A percentile compares a stretch with the other conserved stretches of the same genome.
These are phyloP conservation scores for Thelaira solivaga DNA, from an alignment of 2,888 invertebrate genomes.

Conservation along the genomic window DNA sequence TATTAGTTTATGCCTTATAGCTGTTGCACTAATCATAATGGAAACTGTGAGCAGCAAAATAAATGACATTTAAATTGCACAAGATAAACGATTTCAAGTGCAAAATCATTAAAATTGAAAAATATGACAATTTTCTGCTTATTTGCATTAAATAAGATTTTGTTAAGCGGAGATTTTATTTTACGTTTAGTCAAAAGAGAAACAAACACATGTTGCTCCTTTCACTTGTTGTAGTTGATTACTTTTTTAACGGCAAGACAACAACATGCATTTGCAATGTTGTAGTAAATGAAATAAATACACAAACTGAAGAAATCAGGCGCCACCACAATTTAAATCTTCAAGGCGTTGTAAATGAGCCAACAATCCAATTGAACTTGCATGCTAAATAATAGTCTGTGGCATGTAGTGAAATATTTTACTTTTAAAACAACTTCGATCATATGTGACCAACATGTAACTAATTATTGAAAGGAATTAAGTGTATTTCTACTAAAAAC, in stretches of 20 bases:
- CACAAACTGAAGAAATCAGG: conserved; percentile 46
- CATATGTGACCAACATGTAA: conserved; percentile 34
- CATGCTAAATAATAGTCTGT: not conserved
- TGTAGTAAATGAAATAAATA: conserved; percentile 7
- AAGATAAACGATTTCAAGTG: conserved; percentile 60
- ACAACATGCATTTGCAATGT: not conserved
- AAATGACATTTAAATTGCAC: conserved; percentile 50
- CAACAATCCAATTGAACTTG: conserved; percentile 17
- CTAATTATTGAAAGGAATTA: not conserved
- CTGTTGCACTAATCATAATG: conserved; percentile 39
- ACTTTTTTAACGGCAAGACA: not conserved
- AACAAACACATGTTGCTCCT: conserved; percentile 28
- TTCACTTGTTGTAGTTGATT: conserved; percentile 45
- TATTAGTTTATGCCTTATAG: conserved; percentile 29
- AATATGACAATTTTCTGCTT: conserved; percentile 51
- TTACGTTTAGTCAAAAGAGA: conserved; percentile 1
- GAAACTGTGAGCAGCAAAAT: conserved; percentile 30
- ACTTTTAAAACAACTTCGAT: not conserved
- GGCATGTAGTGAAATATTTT: conserved; percentile 2
- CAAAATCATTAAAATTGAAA: conserved; percentile 55
- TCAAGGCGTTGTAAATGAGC: conserved; percentile 59
- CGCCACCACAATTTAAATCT: conserved; percentile 59
- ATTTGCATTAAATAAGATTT: conserved; percentile 49
- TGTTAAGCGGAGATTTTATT: conserved; percentile 1
- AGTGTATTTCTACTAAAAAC: not conserved